A percentile compares a stretch with the other conserved stretches of the same genome.
phyloP scores from a whole-genome alignment of 92 coral and sea anemone species.

The Porites lobata region DNA sequence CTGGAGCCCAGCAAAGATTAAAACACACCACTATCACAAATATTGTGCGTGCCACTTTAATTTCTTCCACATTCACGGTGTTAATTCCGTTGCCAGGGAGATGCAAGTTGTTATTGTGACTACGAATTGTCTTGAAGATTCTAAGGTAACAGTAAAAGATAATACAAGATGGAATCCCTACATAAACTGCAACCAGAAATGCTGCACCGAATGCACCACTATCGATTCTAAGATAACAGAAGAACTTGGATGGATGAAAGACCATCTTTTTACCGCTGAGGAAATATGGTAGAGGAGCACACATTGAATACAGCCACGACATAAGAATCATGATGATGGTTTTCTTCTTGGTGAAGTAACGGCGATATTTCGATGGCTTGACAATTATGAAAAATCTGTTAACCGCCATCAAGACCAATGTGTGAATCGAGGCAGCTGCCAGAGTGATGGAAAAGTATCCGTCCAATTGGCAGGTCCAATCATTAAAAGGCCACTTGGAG shows the following conservation, averaged over 20 bases:
- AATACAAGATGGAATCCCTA: conserved; percentile 50
- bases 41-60: too few relatives aligned
- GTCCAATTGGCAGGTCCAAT: too few relatives aligned
- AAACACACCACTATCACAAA: too few relatives aligned
- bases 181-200: conserved; percentile 22
- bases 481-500: too few relatives aligned
- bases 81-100: conserved; percentile 1
- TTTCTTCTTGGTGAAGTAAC: conserved; percentile 48
- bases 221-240: conserved; percentile 19
- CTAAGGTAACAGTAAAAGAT: conserved; percentile 55
- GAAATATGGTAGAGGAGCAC: conserved; percentile 60
- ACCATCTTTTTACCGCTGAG: conserved; percentile 61
- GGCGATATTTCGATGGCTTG: too few relatives aligned
- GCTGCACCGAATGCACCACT: neutral
- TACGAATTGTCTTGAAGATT: conserved; percentile 64
- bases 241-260: conserved; percentile 68
- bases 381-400: too few relatives aligned
- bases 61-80: too few relatives aligned
- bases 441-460: too few relatives aligned
- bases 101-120: conserved; percentile 33
- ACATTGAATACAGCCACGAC: conserved; percentile 51
- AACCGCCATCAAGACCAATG: too few relatives aligned
- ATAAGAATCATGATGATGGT: conserved; percentile 20
- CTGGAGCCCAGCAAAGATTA: too few relatives aligned
- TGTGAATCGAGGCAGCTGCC: too few relatives aligned